Percentiles rank a stretch among this genome's conserved stretches.
phyloP scores from a whole-genome alignment of 2,113 vertebrate species.

The Macaca nemestrina region DNA sequence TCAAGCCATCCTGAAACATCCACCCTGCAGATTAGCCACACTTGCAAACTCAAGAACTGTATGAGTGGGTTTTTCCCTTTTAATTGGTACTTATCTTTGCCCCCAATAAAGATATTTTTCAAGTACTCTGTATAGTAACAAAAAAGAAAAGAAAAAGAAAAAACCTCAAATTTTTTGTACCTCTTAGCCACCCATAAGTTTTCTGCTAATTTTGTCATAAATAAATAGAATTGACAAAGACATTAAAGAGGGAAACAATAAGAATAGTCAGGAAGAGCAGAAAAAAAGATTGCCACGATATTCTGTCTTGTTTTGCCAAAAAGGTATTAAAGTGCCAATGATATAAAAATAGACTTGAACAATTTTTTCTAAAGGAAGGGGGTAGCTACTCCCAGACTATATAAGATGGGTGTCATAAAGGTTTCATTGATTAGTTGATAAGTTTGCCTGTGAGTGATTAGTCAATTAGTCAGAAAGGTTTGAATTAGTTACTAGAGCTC shows the following conservation, averaged over 20 bases:
- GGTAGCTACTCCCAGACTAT: constrained; percentile 43
- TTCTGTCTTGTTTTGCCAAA: constrained; percentile 62
- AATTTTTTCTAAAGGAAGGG: constrained; percentile 28
- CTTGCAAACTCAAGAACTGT: neutral
- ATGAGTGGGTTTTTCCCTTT: neutral
- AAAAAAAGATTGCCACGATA: neutral
- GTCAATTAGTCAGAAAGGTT: constrained; percentile 78
- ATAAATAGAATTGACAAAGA: constrained; percentile 39
- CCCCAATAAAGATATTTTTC: neutral
- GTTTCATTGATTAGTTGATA: constrained; percentile 85
- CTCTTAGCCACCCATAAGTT: neutral
- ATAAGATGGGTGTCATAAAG: constrained; percentile 67
- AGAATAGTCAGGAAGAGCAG: constrained; percentile 52
- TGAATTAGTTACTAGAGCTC: constrained; percentile 82
- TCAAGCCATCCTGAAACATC: neutral
- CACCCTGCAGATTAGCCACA: neutral
- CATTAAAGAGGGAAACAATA: constrained; percentile 38
- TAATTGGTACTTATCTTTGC: neutral
- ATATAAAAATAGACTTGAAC: constrained; percentile 68
- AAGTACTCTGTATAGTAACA: neutral
- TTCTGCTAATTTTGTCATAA: constrained; percentile 36
- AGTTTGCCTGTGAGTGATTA: constrained; percentile 81
- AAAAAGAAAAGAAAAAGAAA: neutral
- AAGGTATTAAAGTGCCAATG: constrained; percentile 75
- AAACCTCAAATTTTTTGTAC: neutral